Conservation (phyloP, 2,888 invertebrate species). For the Tenthredo mesomela region DNA sequence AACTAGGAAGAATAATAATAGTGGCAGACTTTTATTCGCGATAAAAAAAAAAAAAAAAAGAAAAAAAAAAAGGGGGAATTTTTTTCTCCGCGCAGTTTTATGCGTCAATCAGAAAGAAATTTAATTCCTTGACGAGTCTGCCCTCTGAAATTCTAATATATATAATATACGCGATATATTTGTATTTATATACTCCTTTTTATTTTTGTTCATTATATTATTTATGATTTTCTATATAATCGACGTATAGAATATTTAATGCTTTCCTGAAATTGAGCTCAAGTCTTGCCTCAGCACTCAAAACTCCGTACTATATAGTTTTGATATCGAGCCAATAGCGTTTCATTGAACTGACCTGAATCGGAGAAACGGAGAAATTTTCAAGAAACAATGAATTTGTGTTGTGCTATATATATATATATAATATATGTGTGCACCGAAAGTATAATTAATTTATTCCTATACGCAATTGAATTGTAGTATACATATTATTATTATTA, state of each 20-base stretch:
- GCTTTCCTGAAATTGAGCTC: constrained; percentile 6
- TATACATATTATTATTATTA: not conserved
- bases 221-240: constrained; percentile 12
- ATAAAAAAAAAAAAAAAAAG: not conserved
- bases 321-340: constrained; percentile 31
- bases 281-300: not conserved
- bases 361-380: not conserved
- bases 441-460: constrained; percentile 5
- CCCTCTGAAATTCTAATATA: not conserved
- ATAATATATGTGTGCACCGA: not conserved
- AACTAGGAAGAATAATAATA: not conserved
- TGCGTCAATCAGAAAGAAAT: not conserved
- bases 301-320: not conserved
- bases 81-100: not conserved
- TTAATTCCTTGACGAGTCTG: not conserved
- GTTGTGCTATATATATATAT: not conserved
- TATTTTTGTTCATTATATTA: not conserved
- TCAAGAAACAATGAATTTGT: not conserved
- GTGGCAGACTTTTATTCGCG: not conserved
- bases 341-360: constrained; percentile 10
- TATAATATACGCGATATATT: not conserved
- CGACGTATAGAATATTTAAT: not conserved
- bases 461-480: not conserved
- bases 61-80: not conserved
- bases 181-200: not conserved